Base-by-base conservation (phyloP, 2,113 vertebrate genomes). In the Halcyon malimbica region DNA sequence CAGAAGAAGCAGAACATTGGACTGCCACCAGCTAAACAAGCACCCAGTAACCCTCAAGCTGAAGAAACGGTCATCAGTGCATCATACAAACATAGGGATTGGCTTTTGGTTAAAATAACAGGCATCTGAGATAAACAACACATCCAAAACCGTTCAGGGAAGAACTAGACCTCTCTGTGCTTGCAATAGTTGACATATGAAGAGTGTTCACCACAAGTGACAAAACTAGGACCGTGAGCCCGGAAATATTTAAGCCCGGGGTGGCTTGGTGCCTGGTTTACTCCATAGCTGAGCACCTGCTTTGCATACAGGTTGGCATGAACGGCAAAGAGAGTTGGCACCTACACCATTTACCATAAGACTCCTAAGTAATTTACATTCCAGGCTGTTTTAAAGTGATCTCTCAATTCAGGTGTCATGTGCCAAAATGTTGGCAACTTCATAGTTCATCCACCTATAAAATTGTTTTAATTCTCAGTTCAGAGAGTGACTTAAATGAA, bases 161-260 rank as follows among this genome's bases (percentile, higher is more conserved):
- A 35, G 39, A 76, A 13, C 9, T 48, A 28, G 18, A 16, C 14
- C 28, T 68, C 33, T 53, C 19, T 64, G 0, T 59, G n/a, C 25
- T 75, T 75, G 31, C 62, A 95, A 59, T 7, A 37, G 2, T 2
- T 12, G 18, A 21, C 3, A 1, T 2, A 9, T 6, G 21, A 76
- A 23, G 0, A 1, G 53, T 0, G 0, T 35, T 73, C 26, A 24
- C 42, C 42, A 60, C 19, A 68, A n/a, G 14, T 4, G 25, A 39
- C 0, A 56, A 35, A 56, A 39, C 25, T 17, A 39, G 23, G 63
- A 48, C 41, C 68, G 17, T 2, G 10, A 73, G 51, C 17, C 42
- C 56, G 26, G n/a, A 24, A 79, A n/a, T 60, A 44, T 5, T 42
- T 35, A 35, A 5, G 17, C n/a, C 33, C 33, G 6, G 24, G 24